Evolutionary conservation across 2,888 invertebrate species (phyloP).

Genomic region (Temnothorax rugatulus): DNA sequence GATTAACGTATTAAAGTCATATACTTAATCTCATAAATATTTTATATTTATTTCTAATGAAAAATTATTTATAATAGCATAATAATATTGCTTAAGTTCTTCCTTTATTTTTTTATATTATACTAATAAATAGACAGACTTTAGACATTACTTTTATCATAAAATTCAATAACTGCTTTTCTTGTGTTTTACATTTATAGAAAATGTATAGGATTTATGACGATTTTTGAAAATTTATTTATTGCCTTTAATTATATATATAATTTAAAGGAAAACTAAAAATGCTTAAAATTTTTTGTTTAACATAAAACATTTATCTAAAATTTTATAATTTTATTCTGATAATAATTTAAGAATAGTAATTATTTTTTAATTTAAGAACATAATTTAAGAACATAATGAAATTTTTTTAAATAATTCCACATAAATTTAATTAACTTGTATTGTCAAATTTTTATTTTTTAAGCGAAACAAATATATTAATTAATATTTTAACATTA

Average conservation of each 20-base stretch:
- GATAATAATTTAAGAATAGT: not conserved
- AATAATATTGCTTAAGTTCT: constrained; percentile 9
- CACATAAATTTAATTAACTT: not conserved
- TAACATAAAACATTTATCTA: not conserved
- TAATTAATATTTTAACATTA: not conserved
- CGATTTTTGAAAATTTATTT: not conserved
- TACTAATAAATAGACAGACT: not conserved
- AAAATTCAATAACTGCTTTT: not conserved
- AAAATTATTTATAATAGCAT: constrained; percentile 1
- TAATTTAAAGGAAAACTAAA: not conserved
- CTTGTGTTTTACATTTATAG: not conserved
- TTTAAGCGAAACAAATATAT: not conserved
- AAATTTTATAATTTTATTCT: not conserved
- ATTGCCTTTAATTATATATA: not conserved
- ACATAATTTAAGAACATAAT: not conserved
- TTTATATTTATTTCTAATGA: constrained; percentile 13
- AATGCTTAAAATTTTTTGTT: not conserved
- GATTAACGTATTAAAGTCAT: constrained; percentile 9
- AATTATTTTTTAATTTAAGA: constrained; percentile 6
- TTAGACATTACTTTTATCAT: constrained; percentile 19
- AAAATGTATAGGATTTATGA: not conserved
- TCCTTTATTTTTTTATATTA: not conserved
- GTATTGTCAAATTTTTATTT: constrained; percentile 7
- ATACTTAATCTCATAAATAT: constrained; percentile 15
- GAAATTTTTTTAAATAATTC: not conserved